Conservation (phyloP, 1,140 invertebrate genomes). For the Caerostris extrusa region DNA sequence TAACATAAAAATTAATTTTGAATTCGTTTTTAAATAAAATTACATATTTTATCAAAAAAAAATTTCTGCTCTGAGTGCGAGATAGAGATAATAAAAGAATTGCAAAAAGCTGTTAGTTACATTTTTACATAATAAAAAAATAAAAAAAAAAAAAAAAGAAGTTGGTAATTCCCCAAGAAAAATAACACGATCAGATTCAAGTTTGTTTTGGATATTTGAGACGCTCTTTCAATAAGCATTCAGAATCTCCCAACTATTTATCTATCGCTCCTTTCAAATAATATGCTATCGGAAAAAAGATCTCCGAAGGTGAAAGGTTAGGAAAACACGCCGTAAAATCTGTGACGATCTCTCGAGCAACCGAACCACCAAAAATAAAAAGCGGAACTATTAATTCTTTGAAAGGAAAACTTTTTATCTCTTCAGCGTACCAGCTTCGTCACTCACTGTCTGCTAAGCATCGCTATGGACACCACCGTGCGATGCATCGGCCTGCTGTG, state of each 20-base stretch:
- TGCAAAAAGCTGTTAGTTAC: too few relatives aligned
- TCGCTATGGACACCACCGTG: not conserved
- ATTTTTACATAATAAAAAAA: too few relatives aligned
- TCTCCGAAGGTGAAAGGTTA: constrained; percentile 10
- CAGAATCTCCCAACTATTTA: not conserved
- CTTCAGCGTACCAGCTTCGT: not conserved
- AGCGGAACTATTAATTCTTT: not conserved
- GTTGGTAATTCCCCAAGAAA: too few relatives aligned
- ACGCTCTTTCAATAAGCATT: not conserved
- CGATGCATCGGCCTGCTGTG: not conserved
- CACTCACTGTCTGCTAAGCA: not conserved
- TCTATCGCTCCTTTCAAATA: not conserved
- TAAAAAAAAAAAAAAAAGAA: too few relatives aligned
- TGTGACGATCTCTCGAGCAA: not conserved
- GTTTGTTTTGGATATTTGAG: not conserved
- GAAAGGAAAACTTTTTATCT: constrained; percentile 10
- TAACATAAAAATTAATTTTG: too few relatives aligned
- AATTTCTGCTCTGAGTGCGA: too few relatives aligned
- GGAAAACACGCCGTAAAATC: constrained; percentile 45
- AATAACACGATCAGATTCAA: too few relatives aligned
- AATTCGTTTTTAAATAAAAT: too few relatives aligned
- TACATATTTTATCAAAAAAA: too few relatives aligned
- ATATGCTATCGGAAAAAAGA: not conserved
- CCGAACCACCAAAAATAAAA: not conserved
- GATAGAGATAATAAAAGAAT: too few relatives aligned